Conservation (phyloP, 2,113 vertebrate genomes). For the Mellivora capensis region DNA sequence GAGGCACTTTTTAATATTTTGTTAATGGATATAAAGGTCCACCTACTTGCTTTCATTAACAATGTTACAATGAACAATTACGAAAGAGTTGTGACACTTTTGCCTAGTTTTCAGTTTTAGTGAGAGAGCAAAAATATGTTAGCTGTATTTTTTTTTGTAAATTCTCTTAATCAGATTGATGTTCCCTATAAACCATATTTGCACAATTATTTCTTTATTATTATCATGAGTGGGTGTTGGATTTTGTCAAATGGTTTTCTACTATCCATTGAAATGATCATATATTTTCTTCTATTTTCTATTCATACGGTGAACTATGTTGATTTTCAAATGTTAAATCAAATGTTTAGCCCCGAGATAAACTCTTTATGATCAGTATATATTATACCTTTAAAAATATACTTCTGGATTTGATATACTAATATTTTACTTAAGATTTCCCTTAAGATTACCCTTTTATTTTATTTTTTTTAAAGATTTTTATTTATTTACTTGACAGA, state of each 20-base stretch:
- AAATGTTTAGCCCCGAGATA: not conserved
- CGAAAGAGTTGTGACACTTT: not conserved
- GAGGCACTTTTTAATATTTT: not conserved
- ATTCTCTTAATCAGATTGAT: not conserved
- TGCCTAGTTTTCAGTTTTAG: not conserved
- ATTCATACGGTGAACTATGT: not conserved
- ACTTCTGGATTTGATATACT: not conserved
- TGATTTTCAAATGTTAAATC: conserved; percentile 20
- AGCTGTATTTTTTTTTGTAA: not conserved
- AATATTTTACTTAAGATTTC: conserved; percentile 6
- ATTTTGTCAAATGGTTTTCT: not conserved
- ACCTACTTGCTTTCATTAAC: not conserved
- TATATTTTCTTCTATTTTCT: not conserved
- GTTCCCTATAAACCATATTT: not conserved
- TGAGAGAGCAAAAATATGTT: not conserved
- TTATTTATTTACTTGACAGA: no score
- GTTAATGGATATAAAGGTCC: not conserved
- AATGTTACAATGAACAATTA: not conserved
- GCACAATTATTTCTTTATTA: not conserved
- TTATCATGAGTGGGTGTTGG: not conserved
- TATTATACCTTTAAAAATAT: not conserved
- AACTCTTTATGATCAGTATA: not conserved
- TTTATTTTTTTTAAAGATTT: no score
- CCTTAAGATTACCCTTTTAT: no score
- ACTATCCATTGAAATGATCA: not conserved